phyloP scores from a whole-genome alignment of 2,797 vertebrate species.

The Vespertilio murinus region DNA sequence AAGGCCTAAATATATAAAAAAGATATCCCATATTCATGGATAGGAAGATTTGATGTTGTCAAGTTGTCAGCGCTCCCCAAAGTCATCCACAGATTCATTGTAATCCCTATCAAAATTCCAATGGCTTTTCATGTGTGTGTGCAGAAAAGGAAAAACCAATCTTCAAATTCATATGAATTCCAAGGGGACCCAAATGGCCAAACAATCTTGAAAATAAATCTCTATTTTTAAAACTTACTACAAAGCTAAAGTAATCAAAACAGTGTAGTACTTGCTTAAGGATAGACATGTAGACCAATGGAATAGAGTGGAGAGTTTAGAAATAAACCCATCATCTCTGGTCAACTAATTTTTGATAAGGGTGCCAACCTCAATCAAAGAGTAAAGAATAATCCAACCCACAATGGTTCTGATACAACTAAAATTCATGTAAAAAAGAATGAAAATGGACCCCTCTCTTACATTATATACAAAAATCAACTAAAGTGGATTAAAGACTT shows the following conservation, averaged over 20 bases:
- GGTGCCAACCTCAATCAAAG: too few relatives aligned
- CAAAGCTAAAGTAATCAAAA: constrained; percentile 31
- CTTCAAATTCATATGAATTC: constrained; percentile 26
- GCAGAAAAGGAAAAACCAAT: constrained; percentile 13
- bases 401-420: not conserved
- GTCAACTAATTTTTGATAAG: constrained; percentile 14
- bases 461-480: not conserved
- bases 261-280: not conserved
- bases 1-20: not conserved
- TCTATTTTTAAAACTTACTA: constrained; percentile 26
- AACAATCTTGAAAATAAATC: constrained; percentile 38
- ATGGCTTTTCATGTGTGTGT: not conserved
- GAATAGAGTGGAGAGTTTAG: not conserved
- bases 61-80: constrained; percentile 6
- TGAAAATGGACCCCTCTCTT: not conserved
- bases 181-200: not conserved
- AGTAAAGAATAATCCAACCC: constrained; percentile 1
- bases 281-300: not conserved
- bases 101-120: not conserved
- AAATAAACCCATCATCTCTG: not conserved
- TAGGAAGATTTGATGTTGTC: constrained; percentile 11
- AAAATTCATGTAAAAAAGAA: not conserved
- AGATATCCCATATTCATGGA: not conserved
- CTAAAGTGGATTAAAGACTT: not conserved
- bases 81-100: not conserved